Evolutionary conservation across 2,113 vertebrate species (phyloP).

Genomic region (Coracopsis vasa): DNA sequence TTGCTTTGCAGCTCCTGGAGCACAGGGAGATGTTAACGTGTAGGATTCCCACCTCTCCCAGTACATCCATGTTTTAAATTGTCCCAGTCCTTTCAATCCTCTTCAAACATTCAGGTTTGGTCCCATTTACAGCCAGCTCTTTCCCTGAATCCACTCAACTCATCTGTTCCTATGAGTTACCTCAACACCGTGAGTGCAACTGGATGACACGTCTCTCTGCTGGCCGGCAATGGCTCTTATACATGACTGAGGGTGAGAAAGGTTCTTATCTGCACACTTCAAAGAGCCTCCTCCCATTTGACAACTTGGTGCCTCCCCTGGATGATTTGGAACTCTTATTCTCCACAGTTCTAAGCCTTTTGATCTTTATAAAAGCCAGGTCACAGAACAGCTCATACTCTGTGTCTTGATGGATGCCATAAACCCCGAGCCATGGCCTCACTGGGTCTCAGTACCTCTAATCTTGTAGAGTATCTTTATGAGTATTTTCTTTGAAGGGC

Average conservation of each 20-base stretch:
- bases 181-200: rapidly evolving
- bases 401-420: conserved; percentile 18
- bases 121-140: neutral
- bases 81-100: neutral
- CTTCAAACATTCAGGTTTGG: neutral
- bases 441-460: neutral
- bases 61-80: rapidly evolving
- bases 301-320: conserved; percentile 44
- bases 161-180: rapidly evolving
- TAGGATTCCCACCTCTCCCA: neutral
- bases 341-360: conserved; percentile 41
- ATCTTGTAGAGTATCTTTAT: conserved; percentile 15
- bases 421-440: neutral
- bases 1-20: neutral
- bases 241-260: neutral
- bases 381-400: neutral
- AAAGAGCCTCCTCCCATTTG: conserved; percentile 56
- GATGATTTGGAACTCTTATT: conserved; percentile 17
- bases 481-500: conserved; percentile 36
- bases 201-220: neutral
- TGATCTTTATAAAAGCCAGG: conserved; percentile 40
- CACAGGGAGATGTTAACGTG: neutral
- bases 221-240: neutral
- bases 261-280: conserved; percentile 71
- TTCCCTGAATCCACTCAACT: neutral